phyloP scores from a whole-genome alignment of 2,888 invertebrate species.

The Cataglyphis rosenhaueri region DNA sequence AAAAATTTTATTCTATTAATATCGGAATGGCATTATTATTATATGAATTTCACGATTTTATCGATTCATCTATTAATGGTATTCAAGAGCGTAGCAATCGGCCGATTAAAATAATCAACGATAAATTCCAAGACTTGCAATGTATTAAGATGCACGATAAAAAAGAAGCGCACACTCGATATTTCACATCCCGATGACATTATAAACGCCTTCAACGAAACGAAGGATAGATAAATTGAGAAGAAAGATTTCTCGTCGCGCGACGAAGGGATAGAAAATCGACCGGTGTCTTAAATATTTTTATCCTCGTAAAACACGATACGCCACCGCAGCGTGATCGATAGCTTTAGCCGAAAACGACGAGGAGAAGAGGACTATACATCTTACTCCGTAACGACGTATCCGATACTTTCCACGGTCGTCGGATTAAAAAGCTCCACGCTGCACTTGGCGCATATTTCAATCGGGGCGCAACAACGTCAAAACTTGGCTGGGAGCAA shows the following conservation, averaged over 20 bases:
- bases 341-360: constrained; percentile 52
- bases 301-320: constrained; percentile 53
- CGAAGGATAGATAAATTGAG: constrained; percentile 37
- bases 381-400: constrained; percentile 55
- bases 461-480: constrained; percentile 55
- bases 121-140: background rate
- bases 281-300: constrained; percentile 50
- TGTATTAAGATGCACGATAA: background rate
- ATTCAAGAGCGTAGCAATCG: background rate
- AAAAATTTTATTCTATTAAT: background rate
- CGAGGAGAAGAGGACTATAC: constrained; percentile 50
- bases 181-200: background rate
- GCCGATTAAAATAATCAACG: background rate
- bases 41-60: background rate
- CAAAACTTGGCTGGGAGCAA: constrained; percentile 50
- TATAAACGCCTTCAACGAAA: background rate
- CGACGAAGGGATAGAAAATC: constrained; percentile 8
- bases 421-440: constrained; percentile 55
- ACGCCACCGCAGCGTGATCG: constrained; percentile 53
- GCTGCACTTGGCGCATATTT: constrained; percentile 55
- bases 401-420: constrained; percentile 52
- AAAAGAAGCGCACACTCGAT: background rate
- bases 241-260: background rate
- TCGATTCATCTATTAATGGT: constrained; percentile 6
- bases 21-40: background rate